Evolutionary conservation across 2,113 vertebrate genomes (phyloP).

Genomic region (Colinus virginianus): DNA sequence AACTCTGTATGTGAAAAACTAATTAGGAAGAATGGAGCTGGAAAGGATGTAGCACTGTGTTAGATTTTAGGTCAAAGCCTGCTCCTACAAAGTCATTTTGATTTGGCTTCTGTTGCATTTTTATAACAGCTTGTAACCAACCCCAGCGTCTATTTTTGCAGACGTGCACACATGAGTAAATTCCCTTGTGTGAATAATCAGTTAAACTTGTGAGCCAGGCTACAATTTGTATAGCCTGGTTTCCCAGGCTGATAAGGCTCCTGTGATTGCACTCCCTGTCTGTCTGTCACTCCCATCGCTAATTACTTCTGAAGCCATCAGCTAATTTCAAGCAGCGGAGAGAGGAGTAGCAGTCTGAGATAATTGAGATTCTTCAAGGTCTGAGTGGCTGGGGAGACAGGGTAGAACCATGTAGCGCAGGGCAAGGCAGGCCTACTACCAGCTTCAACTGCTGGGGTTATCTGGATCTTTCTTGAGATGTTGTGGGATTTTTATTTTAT

Average conservation of each 20-base stretch:
- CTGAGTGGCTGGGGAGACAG: background rate
- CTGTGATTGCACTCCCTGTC: background rate
- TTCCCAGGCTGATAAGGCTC: background rate
- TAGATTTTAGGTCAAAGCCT: background rate
- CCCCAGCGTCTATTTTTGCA: background rate
- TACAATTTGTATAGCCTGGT: background rate
- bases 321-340: background rate
- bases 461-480: background rate
- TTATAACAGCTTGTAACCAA: background rate
- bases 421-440: background rate
- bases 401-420: background rate
- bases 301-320: background rate
- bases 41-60: background rate
- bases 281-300: background rate
- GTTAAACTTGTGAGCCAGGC: background rate
- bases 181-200: background rate
- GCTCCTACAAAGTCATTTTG: background rate
- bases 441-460: fast-evolving
- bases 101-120: background rate
- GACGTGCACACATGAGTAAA: background rate
- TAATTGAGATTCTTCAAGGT: background rate
- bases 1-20: background rate
- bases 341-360: background rate
- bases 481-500: too few species aligned
- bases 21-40: background rate